Conservation (phyloP, 2,888 invertebrate species). For the Campoplex capitator region DNA sequence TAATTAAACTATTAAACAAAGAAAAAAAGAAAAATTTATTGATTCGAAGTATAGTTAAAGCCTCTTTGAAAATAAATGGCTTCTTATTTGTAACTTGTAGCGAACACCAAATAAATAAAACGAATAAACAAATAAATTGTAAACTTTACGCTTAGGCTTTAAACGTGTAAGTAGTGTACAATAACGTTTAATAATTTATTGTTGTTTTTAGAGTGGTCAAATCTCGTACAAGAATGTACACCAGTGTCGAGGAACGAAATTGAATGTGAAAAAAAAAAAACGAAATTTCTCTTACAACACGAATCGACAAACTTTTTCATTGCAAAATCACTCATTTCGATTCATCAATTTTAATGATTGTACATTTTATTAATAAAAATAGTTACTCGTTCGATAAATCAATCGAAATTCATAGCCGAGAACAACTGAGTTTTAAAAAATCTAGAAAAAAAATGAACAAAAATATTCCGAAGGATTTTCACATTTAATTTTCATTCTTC, state of each 20-base stretch:
- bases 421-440: neutral
- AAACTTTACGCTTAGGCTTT: conserved; percentile 69
- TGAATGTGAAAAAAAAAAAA: conserved; percentile 5
- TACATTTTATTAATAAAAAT: neutral
- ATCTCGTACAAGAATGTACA: conserved; percentile 49
- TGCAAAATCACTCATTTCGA: neutral
- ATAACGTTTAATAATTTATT: conserved; percentile 82
- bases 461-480: conserved; percentile 12
- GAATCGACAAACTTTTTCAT: neutral
- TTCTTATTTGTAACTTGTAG: conserved; percentile 69
- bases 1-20: neutral
- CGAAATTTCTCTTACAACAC: neutral
- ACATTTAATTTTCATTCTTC: conserved; percentile 14
- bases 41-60: conserved; percentile 17
- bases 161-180: conserved; percentile 83
- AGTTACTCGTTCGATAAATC: neutral
- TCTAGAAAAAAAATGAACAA: neutral
- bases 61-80: conserved; percentile 30
- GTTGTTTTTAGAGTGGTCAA: conserved; percentile 60
- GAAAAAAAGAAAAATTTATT: conserved; percentile 10
- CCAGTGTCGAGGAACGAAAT: conserved; percentile 22
- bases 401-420: neutral
- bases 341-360: neutral
- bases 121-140: conserved; percentile 57
- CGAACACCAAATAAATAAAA: conserved; percentile 79